A percentile compares a stretch with the other conserved stretches of the same genome.
phyloP scores from a whole-genome alignment of 2,888 invertebrate species.

The Portevinia maculata region DNA sequence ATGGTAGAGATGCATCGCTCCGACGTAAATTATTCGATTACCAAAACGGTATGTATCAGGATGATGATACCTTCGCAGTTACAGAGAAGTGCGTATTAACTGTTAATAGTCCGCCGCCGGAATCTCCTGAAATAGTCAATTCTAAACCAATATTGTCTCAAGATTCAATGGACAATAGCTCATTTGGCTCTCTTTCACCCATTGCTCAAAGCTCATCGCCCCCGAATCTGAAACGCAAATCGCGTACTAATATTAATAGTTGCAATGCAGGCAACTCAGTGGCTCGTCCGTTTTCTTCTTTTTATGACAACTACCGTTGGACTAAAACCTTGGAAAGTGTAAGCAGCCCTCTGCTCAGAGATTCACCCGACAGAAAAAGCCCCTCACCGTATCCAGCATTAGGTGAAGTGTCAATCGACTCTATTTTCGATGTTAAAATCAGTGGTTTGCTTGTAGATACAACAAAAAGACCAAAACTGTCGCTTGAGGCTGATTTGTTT shows the following conservation, averaged over 20 bases:
- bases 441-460: conserved; percentile 78
- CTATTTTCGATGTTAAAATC: conserved; percentile 78
- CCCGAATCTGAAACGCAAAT: conserved; percentile 24
- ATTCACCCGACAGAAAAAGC: conserved; percentile 77
- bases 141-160: conserved; percentile 59
- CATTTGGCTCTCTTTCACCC: conserved; percentile 81
- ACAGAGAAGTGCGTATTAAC: conserved; percentile 33
- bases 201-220: conserved; percentile 76
- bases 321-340: conserved; percentile 21
- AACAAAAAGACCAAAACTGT: conserved; percentile 63
- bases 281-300: not conserved
- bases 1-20: conserved; percentile 80
- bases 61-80: conserved; percentile 66
- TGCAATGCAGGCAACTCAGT: not conserved
- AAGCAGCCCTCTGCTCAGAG: conserved; percentile 23
- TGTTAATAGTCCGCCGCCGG: conserved; percentile 75
- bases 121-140: conserved; percentile 56
- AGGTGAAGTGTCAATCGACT: conserved; percentile 77
- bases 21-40: conserved; percentile 81
- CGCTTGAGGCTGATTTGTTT: conserved; percentile 74
- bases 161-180: conserved; percentile 79
- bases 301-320: conserved; percentile 31
- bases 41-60: conserved; percentile 77
- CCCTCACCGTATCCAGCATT: conserved; percentile 70
- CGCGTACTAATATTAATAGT: conserved; percentile 14